Conservation (phyloP, 2,888 invertebrate species). For the Coleophora deauratella region DNA sequence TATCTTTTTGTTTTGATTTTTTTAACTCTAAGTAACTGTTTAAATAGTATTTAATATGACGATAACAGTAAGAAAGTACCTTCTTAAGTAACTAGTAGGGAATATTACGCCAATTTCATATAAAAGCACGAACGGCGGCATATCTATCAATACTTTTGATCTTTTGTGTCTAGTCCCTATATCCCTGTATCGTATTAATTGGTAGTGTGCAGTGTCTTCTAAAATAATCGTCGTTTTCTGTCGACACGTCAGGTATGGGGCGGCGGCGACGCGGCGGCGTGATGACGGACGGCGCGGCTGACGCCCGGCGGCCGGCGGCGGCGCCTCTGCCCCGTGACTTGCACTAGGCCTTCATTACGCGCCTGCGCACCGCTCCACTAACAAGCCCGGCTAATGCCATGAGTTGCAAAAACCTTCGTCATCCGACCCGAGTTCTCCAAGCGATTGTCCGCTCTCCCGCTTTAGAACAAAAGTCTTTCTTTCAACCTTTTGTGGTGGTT, state of each 20-base stretch:
- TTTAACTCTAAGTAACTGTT: too few relatives aligned
- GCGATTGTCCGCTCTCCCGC: conserved; percentile 17
- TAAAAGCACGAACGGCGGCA: too few relatives aligned
- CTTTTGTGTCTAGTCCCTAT: too few relatives aligned
- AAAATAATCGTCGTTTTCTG: conserved; percentile 66
- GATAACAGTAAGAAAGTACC: too few relatives aligned
- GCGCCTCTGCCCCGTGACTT: conserved; percentile 64
- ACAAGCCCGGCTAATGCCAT: conserved; percentile 72
- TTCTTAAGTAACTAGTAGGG: too few relatives aligned
- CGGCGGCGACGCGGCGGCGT: too few relatives aligned
- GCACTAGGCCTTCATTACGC: conserved; percentile 64
- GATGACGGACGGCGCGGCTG: conserved; percentile 53
- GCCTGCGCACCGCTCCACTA: conserved; percentile 45
- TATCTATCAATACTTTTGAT: too few relatives aligned
- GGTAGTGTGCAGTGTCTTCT: conserved; percentile 57
- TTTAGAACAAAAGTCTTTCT: conserved; percentile 28
- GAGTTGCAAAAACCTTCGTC: conserved; percentile 61
- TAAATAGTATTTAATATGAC: too few relatives aligned
- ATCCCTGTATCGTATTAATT: conserved; percentile 45
- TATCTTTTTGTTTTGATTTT: too few relatives aligned
- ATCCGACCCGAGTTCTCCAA: conserved; percentile 15
- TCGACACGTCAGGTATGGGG: conserved; percentile 61
- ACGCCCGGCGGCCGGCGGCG: conserved; percentile 44
- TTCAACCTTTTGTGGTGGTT: conserved; percentile 17
- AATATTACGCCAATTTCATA: too few relatives aligned